These are phyloP conservation scores for Pachyrhynchus sulphureomaculatus DNA, from an alignment of 1,140 invertebrate genomes.

Conservation along the genomic window DNA sequence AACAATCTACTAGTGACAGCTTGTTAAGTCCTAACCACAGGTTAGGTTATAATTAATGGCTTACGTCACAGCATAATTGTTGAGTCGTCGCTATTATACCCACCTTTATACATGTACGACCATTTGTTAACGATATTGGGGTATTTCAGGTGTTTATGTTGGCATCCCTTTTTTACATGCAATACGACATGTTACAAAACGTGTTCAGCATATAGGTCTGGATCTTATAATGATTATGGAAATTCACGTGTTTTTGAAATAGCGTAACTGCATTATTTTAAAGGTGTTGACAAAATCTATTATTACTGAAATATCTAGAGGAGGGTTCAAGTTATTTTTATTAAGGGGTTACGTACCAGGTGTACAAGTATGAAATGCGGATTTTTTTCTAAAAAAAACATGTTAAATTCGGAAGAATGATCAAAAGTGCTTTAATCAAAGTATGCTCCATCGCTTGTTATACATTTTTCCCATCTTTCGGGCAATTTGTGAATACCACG, in stretches of 20 bases:
- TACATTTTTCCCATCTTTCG: no score
- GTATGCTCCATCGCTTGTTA: no score
- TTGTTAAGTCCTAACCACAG: slow-evolving; percentile 55
- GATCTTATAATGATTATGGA: slow-evolving; percentile 6
- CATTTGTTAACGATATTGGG: slow-evolving; percentile 47
- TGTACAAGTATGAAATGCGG: no score
- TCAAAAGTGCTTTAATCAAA: no score
- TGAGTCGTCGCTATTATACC: slow-evolving; percentile 52
- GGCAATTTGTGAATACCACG: no score
- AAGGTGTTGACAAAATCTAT: no score
- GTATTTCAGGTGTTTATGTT: slow-evolving; percentile 43
- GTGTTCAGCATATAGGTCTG: slow-evolving; percentile 15
- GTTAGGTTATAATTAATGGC: slow-evolving; percentile 55
- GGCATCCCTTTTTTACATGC: slow-evolving; percentile 36
- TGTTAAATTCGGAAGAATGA: no score
- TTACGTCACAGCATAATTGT: slow-evolving; percentile 53
- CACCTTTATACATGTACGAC: slow-evolving; percentile 45
- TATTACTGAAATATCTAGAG: no score
- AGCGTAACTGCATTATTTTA: no score
- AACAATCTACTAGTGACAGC: slow-evolving; percentile 54
- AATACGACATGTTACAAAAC: background rate
- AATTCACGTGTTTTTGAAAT: background rate
- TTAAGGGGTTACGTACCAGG: no score
- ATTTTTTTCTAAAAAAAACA: no score
- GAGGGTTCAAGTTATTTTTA: no score